phyloP scores from a whole-genome alignment of 2,113 vertebrate genomes.

The Sorex araneus region DNA sequence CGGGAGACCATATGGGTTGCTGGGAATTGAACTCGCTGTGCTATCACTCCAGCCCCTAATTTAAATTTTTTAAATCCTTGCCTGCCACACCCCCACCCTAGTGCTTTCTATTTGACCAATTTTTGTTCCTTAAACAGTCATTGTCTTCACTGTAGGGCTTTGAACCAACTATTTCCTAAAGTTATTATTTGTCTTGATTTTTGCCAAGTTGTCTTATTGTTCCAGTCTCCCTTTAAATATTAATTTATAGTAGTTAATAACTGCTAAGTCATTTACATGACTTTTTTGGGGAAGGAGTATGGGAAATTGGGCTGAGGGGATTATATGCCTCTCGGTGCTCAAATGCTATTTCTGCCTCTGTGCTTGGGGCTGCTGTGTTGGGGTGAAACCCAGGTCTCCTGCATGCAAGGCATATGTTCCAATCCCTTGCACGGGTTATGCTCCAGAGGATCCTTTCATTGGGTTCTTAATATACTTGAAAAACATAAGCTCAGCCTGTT shows the following conservation, averaged over 20 bases:
- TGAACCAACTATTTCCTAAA: not conserved
- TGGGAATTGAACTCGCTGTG: too few relatives aligned
- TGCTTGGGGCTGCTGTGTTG: too few relatives aligned
- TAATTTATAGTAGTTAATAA: not conserved
- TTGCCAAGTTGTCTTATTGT: not conserved
- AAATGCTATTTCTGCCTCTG: too few relatives aligned
- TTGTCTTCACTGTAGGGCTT: not conserved
- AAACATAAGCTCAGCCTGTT: too few relatives aligned
- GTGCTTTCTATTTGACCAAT: not conserved
- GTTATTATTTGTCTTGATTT: not conserved
- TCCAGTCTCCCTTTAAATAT: constrained; percentile 12
- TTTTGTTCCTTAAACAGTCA: constrained; percentile 35
- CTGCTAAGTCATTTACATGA: not conserved
- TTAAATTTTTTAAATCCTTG: not conserved
- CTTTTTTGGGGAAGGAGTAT: too few relatives aligned
- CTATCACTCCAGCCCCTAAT: too few relatives aligned
- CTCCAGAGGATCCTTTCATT: not conserved
- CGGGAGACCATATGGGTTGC: too few relatives aligned
- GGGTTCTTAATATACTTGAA: not conserved
- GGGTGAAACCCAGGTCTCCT: too few relatives aligned
- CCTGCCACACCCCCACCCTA: not conserved
- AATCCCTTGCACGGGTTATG: too few relatives aligned
- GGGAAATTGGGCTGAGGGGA: too few relatives aligned
- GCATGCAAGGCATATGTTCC: too few relatives aligned
- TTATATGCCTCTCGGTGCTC: too few relatives aligned